Conservation (phyloP, 2,797 vertebrate species). For the Siniperca undulata region DNA sequence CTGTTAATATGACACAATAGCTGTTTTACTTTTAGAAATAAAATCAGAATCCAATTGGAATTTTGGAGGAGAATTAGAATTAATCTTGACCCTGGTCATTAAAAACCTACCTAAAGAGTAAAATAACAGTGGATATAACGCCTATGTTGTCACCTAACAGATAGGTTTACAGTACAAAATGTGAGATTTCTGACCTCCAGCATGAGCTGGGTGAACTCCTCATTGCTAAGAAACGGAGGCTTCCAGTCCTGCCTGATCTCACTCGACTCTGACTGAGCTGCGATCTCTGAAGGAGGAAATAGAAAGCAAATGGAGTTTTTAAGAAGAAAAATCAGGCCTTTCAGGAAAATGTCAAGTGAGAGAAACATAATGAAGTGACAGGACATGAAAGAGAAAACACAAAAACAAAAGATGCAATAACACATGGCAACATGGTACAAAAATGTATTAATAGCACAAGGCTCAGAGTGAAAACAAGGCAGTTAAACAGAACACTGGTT, state of each 20-base stretch:
- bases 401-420: constrained; percentile 5
- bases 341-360: not conserved
- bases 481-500: constrained; percentile 34
- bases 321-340: not conserved
- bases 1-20: not conserved
- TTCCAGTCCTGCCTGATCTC: constrained; percentile 99
- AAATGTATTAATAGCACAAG: constrained; percentile 19
- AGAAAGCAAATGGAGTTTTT: constrained; percentile 8
- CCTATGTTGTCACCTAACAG: not conserved
- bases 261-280: constrained; percentile 96
- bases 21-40: not conserved
- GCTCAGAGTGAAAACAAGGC: constrained; percentile 46
- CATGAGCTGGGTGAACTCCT: constrained; percentile 99
- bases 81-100: not conserved
- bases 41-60: not conserved
- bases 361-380: not conserved
- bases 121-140: constrained; percentile 10
- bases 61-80: not conserved
- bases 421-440: constrained; percentile 10
- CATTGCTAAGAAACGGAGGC: constrained; percentile 97
- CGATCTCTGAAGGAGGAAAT: constrained; percentile 87
- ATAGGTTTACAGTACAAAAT: constrained; percentile 18
- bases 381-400: not conserved
- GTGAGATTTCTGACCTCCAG: constrained; percentile 90
- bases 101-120: not conserved